Evolutionary conservation across 2,797 vertebrate species (phyloP).

Genomic region (Echeneis naucrates): DNA sequence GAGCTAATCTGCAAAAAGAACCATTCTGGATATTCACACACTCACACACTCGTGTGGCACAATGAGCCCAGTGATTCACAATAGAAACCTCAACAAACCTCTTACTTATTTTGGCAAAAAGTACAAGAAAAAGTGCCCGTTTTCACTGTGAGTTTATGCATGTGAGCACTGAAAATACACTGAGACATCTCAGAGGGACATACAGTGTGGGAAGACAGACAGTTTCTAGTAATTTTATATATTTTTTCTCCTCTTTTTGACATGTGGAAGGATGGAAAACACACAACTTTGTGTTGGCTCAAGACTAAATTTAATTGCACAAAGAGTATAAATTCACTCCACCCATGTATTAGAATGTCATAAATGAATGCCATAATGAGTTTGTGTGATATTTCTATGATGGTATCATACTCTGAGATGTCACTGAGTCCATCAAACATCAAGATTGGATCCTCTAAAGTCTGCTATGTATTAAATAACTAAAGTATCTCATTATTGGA

Average conservation of each 20-base stretch:
- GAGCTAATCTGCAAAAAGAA: conserved; percentile 64
- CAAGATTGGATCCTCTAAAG: conserved; percentile 36
- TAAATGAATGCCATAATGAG: conserved; percentile 5
- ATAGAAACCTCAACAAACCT: conserved; percentile 40
- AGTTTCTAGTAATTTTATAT: too few species aligned
- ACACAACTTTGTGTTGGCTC: neutral
- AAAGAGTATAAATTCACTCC: neutral
- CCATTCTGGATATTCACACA: conserved; percentile 37
- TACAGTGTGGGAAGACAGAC: too few species aligned
- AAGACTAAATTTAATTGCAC: neutral
- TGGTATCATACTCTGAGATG: conserved; percentile 5
- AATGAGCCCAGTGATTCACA: conserved; percentile 52
- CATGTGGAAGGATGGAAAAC: neutral
- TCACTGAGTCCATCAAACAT: conserved; percentile 24
- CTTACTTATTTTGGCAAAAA: conserved; percentile 26
- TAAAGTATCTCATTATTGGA: neutral
- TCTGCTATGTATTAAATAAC: conserved; percentile 24
- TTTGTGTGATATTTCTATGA: conserved; percentile 1
- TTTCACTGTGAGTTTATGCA: neutral
- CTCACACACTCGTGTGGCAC: conserved; percentile 34
- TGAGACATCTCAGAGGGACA: too few species aligned
- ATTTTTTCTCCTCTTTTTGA: neutral
- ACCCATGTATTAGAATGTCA: neutral
- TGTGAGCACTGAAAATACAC: too few species aligned
- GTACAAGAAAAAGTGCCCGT: conserved; percentile 12